Conservation (phyloP, 23 tunicate species). For the Diplosoma virens region DNA sequence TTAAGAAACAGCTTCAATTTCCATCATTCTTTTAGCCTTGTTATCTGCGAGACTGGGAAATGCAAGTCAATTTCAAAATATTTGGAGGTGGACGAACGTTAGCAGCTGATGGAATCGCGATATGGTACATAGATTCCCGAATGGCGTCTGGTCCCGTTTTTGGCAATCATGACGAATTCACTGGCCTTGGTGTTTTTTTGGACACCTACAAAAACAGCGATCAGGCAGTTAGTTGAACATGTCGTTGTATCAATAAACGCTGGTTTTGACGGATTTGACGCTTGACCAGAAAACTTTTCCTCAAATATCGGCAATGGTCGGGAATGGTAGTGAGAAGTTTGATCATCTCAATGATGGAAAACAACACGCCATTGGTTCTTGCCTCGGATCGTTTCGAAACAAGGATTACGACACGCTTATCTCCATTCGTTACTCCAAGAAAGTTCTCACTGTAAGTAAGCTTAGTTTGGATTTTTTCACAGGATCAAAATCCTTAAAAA, state of each 20-base stretch:
- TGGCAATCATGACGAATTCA: conserved; percentile 82
- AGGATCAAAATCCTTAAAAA: too few species aligned
- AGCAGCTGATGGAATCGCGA: conserved; percentile 97
- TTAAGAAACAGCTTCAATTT: too few species aligned
- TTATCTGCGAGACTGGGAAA: conserved; percentile 88
- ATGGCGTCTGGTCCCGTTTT: conserved; percentile 94
- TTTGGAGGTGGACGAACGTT: conserved; percentile 91
- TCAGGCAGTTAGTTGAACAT: conserved; percentile 61
- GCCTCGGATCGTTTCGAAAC: conserved; percentile 83
- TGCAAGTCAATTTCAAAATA: conserved; percentile 73
- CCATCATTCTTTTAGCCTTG: conserved; percentile 47
- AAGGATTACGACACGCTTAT: conserved; percentile 75
- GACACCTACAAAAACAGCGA: conserved; percentile 99
- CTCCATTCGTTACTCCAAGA: conserved; percentile 56
- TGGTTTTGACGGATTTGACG: not conserved
- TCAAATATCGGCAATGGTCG: conserved; percentile 81
- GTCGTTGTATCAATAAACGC: not conserved
- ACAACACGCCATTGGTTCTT: conserved; percentile 60
- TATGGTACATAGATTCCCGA: conserved; percentile 72
- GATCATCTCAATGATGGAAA: conserved; percentile 75
- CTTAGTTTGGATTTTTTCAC: too few species aligned
- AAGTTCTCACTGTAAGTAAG: conserved; percentile 58
- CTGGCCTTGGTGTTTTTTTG: conserved; percentile 84
- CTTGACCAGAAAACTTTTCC: conserved; percentile 72
- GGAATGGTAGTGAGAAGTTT: conserved; percentile 64